phyloP scores from a whole-genome alignment of 2,113 vertebrate species.

The Cervus canadensis region DNA sequence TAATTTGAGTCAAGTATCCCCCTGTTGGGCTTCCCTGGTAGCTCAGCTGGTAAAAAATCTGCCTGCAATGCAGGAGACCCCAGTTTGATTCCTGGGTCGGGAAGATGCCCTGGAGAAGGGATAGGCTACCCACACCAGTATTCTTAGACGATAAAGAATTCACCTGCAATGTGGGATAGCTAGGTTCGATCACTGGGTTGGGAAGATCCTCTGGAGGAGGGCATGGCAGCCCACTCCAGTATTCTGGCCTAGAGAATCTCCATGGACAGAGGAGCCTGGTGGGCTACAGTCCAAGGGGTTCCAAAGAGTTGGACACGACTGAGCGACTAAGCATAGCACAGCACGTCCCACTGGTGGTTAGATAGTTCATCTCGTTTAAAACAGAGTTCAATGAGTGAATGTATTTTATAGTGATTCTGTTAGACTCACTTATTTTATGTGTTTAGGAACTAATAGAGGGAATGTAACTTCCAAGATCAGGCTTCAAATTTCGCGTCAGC shows the following conservation, averaged over 20 bases:
- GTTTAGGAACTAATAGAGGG: not conserved
- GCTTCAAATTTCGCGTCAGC: not conserved
- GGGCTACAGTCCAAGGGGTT: not conserved
- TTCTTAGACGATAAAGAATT: not conserved
- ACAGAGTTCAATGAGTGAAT: not conserved
- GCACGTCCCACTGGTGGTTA: not conserved
- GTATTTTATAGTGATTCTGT: constrained; percentile 15
- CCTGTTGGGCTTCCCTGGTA: not conserved
- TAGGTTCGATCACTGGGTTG: not conserved
- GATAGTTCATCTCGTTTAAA: not conserved
- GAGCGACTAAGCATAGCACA: not conserved
- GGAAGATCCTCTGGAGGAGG: not conserved
- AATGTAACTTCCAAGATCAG: not conserved
- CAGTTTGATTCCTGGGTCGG: not conserved
- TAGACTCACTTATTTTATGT: not conserved
- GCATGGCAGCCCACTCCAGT: not conserved
- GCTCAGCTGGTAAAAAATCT: not conserved
- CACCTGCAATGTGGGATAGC: not conserved
- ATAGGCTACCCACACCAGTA: not conserved
- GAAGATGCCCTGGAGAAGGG: not conserved
- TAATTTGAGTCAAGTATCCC: not conserved
- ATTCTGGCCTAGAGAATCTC: not conserved
- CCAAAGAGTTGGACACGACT: not conserved
- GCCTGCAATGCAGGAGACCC: not conserved
- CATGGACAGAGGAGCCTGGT: not conserved